phyloP scores from a whole-genome alignment of 2,888 invertebrate genomes.

The Chrysolina americana region DNA sequence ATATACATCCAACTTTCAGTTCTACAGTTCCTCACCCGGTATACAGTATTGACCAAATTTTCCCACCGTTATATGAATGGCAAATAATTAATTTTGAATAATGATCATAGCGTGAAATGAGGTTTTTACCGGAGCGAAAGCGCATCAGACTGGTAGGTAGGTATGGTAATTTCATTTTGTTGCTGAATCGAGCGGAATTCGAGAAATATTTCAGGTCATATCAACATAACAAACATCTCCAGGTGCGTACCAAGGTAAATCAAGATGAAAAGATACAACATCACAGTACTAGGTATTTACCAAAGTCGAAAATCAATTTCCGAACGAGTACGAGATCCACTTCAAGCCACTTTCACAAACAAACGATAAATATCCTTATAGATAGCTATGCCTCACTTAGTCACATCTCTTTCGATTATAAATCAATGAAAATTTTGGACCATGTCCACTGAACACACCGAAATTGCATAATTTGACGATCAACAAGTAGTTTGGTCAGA shows the following conservation, averaged over 20 bases:
- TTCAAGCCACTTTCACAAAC: conserved; percentile 18
- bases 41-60: no score
- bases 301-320: conserved; percentile 1
- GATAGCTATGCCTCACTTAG: not conserved
- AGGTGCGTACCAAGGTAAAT: conserved; percentile 9
- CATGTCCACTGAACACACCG: not conserved
- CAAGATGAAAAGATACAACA: conserved; percentile 5
- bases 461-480: not conserved
- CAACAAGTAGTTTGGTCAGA: conserved; percentile 25
- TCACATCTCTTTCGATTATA: not conserved
- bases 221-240: not conserved
- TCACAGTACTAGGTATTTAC: not conserved
- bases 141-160: not conserved
- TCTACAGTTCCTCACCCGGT: no score
- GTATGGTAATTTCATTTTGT: not conserved
- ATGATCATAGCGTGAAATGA: not conserved
- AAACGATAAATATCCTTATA: conserved; percentile 10
- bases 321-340: not conserved
- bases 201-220: not conserved
- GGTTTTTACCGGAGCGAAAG: not conserved
- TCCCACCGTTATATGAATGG: no score
- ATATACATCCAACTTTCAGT: no score
- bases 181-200: not conserved
- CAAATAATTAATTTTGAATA: not conserved
- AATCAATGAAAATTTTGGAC: not conserved